A percentile compares a stretch with the other conserved stretches of the same genome.
Conservation (phyloP, 2,888 invertebrate genomes). For the Mantis religiosa region DNA sequence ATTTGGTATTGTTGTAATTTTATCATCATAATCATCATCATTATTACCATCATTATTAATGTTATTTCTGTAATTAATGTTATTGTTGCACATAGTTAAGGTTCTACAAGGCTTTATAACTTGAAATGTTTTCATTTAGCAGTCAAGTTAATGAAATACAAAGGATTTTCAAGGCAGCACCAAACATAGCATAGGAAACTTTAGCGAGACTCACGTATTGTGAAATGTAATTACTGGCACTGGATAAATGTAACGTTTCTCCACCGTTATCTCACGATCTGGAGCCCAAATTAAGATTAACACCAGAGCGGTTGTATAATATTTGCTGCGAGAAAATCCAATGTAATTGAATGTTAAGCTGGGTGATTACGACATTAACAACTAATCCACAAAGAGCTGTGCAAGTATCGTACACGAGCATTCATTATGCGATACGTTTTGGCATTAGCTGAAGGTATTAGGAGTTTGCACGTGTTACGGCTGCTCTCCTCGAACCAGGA, state of each 20-base stretch:
- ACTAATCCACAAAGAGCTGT: background rate
- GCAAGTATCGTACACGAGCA: background rate
- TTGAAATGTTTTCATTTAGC: too few species aligned
- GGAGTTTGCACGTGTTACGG: background rate
- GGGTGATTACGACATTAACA: background rate
- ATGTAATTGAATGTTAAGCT: background rate
- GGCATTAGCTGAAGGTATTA: background rate
- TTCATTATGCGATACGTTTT: background rate
- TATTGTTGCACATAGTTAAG: too few species aligned
- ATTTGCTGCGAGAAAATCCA: background rate
- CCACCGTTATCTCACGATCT: background rate
- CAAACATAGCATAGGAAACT: background rate
- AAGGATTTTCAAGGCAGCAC: too few species aligned
- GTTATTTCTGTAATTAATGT: too few species aligned
- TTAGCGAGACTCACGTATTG: background rate
- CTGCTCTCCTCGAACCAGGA: too few species aligned
- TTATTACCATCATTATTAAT: too few species aligned
- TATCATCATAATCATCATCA: too few species aligned
- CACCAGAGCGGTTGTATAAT: background rate
- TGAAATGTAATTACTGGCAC: background rate
- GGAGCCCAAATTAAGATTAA: background rate
- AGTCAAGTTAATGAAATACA: too few species aligned
- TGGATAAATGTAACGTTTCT: background rate
- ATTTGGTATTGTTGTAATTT: too few species aligned
- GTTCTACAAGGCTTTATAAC: too few species aligned